Conservation (phyloP, 2,113 vertebrate species). For the Neolamprologus falcicula region DNA sequence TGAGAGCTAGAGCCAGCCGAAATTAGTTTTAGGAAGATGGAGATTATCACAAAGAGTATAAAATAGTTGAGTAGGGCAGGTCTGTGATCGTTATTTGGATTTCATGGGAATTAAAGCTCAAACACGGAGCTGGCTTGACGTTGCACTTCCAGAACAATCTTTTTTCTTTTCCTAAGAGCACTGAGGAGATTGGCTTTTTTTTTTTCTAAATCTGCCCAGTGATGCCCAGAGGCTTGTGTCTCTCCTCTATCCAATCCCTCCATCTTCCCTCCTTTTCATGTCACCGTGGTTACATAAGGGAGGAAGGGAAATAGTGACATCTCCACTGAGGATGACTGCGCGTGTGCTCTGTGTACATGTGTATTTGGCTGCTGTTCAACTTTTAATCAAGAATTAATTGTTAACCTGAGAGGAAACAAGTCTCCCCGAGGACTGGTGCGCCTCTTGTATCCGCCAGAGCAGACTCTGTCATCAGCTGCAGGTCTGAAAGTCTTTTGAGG, state of each 20-base stretch:
- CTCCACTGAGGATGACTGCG: background rate
- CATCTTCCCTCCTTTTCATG: conserved; percentile 26
- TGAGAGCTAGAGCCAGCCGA: background rate
- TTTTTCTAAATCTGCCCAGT: conserved; percentile 8
- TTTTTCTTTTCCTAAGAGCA: background rate
- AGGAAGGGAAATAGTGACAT: conserved; percentile 21
- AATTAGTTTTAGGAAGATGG: background rate
- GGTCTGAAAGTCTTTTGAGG: background rate
- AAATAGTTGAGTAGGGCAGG: background rate
- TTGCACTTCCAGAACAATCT: background rate
- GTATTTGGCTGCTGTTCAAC: background rate
- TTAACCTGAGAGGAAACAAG: conserved; percentile 11
- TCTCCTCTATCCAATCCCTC: conserved; percentile 28
- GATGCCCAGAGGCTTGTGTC: conserved; percentile 34
- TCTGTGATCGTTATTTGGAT: background rate
- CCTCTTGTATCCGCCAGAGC: background rate
- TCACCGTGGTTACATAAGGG: conserved; percentile 42
- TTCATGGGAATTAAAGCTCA: background rate
- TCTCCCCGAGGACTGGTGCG: background rate
- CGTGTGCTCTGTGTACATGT: background rate
- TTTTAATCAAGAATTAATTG: conserved; percentile 51
- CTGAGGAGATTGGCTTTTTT: background rate
- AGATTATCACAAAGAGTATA: background rate
- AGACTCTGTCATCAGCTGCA: background rate
- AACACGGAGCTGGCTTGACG: background rate